A percentile compares a stretch with the other conserved stretches of the same genome.
Conservation (phyloP, 1,140 invertebrate genomes). For the Agrilus planipennis region DNA sequence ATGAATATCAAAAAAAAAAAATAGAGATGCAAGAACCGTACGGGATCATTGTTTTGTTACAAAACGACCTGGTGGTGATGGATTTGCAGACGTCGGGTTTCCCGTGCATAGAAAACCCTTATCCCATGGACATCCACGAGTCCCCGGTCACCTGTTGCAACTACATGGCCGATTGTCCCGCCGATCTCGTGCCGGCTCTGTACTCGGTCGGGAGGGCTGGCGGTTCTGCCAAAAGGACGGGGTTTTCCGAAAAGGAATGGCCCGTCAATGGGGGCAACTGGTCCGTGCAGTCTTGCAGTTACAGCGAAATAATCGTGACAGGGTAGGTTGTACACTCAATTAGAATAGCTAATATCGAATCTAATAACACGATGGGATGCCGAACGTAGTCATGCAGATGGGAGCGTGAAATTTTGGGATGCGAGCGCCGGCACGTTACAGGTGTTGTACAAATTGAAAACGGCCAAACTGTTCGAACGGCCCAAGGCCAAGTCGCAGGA, state of each 20-base stretch:
- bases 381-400: conserved; percentile 90
- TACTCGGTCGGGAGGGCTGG: conserved; percentile 47
- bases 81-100: conserved; percentile 90
- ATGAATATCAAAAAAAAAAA: too few species aligned
- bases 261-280: conserved; percentile 91
- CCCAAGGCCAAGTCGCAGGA: conserved; percentile 38
- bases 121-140: conserved; percentile 98
- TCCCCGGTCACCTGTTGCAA: conserved; percentile 91
- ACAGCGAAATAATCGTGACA: conserved; percentile 93
- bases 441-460: conserved; percentile 96
- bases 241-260: conserved; percentile 93
- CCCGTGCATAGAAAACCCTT: conserved; percentile 98
- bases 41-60: conserved; percentile 91
- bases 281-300: conserved; percentile 85
- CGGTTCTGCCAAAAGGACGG: conserved; percentile 46
- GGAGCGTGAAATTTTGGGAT: conserved; percentile 96
- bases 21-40: conserved; percentile 94
- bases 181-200: conserved; percentile 86
- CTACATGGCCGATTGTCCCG: conserved; percentile 95
- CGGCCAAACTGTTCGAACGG: conserved; percentile 87
- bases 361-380: too few species aligned
- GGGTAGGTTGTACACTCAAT: conserved; percentile 44
- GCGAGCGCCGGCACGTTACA: conserved; percentile 85
- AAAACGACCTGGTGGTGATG: conserved; percentile 96
- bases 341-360: too few species aligned